A percentile compares a stretch with the other conserved stretches of the same genome.
Conservation (phyloP, 2,888 invertebrate species). For the Coenonympha arcania region DNA sequence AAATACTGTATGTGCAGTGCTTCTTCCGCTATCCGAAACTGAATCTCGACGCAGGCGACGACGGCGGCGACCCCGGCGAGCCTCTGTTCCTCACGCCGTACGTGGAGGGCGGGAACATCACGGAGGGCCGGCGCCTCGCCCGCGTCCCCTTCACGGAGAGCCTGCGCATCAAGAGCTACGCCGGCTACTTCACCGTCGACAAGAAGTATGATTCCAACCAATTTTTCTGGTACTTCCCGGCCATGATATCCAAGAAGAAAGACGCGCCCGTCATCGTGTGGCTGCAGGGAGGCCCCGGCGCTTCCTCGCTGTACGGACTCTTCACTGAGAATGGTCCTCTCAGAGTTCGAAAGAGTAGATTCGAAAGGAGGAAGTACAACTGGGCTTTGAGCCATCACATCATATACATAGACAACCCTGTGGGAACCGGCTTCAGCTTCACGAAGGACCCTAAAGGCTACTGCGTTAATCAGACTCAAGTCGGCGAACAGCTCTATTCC, state of each 20-base stretch:
- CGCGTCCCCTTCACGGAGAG: conserved; percentile 75
- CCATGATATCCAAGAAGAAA: conserved; percentile 69
- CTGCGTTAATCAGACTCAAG: conserved; percentile 83
- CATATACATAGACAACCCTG: conserved; percentile 94
- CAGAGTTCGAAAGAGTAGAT: conserved; percentile 45
- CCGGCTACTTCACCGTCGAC: conserved; percentile 90
- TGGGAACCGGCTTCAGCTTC: conserved; percentile 93
- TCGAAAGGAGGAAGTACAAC: conserved; percentile 79
- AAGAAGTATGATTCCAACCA: conserved; percentile 83
- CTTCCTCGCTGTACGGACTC: conserved; percentile 83
- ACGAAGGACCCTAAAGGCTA: conserved; percentile 84
- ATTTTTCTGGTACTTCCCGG: conserved; percentile 95
- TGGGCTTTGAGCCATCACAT: conserved; percentile 87
- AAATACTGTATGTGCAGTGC: conserved; percentile 39
- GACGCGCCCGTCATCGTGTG: conserved; percentile 84
- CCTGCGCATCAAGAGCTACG: conserved; percentile 78
- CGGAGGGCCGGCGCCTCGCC: conserved; percentile 75
- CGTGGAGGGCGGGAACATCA: conserved; percentile 80
- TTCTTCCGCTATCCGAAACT: conserved; percentile 54
- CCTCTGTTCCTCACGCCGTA: conserved; percentile 85
- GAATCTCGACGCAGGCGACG: conserved; percentile 44
- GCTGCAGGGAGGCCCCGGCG: conserved; percentile 91
- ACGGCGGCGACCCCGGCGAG: conserved; percentile 58
- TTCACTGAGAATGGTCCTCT: conserved; percentile 89
- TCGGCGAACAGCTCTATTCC: conserved; percentile 84